These are phyloP conservation scores for Limosa lapponica DNA, from an alignment of 2,797 vertebrate genomes.

Conservation along the genomic window DNA sequence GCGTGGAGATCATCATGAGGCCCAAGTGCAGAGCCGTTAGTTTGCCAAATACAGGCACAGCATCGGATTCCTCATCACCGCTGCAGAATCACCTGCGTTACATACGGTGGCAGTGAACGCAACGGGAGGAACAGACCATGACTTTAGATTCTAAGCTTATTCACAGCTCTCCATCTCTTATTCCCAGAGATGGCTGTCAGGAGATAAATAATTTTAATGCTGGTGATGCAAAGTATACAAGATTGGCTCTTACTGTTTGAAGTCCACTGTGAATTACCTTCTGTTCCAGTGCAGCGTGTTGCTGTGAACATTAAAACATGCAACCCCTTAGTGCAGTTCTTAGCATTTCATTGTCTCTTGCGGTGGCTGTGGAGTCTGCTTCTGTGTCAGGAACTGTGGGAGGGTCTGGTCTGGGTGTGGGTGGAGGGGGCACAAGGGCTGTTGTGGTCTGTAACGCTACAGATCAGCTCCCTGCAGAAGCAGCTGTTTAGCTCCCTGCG, in stretches of 20 bases:
- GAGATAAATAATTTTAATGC: neutral
- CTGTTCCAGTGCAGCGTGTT: neutral
- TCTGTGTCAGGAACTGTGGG: neutral
- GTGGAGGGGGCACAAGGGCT: neutral
- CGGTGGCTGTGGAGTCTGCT: neutral
- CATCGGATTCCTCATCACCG: rapidly evolving
- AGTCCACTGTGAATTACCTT: neutral
- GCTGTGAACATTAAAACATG: neutral
- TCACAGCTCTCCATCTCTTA: neutral
- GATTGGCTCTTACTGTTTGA: neutral
- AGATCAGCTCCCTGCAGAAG: neutral
- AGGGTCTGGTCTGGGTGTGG: neutral
- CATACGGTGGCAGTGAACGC: neutral
- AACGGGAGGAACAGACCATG: neutral
- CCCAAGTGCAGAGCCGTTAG: neutral
- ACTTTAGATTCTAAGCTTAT: neutral
- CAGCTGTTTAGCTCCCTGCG: neutral
- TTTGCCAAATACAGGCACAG: neutral
- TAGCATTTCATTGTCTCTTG: neutral
- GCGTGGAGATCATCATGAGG: neutral
- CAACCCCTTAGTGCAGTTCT: neutral
- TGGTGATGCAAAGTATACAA: neutral
- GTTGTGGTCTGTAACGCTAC: neutral
- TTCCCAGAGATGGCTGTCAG: neutral
- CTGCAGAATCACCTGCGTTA: neutral